Percentiles rank a stretch among this genome's conserved stretches.
phyloP scores from a whole-genome alignment of 2,113 vertebrate genomes.

The Apteryx owenii region DNA sequence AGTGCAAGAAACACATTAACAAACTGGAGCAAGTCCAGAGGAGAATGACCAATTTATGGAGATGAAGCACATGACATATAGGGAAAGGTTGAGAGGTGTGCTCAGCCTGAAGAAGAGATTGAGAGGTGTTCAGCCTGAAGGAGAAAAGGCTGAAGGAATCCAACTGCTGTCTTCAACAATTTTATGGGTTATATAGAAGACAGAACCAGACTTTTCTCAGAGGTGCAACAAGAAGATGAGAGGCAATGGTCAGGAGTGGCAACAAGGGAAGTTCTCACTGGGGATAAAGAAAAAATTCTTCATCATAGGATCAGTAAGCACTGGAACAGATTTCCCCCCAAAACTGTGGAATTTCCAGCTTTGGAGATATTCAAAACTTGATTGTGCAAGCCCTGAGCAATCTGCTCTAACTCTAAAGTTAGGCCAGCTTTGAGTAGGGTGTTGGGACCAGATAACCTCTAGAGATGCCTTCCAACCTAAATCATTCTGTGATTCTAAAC shows the following conservation, averaged over 20 bases:
- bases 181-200: neutral
- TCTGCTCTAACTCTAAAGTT: neutral
- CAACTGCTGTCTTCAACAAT: neutral
- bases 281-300: neutral
- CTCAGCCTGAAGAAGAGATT: neutral
- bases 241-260: neutral
- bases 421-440: neutral
- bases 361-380: neutral
- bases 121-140: neutral
- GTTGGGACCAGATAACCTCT: neutral
- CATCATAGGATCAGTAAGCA: neutral
- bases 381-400: neutral
- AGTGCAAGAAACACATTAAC: neutral
- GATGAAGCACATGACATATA: neutral
- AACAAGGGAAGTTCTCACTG: neutral
- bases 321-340: neutral
- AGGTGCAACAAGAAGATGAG: neutral
- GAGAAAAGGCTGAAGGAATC: neutral
- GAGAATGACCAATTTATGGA: neutral
- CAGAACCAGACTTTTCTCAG: neutral
- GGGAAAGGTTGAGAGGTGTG: neutral
- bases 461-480: neutral
- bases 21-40: neutral
- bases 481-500: neutral
- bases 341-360: neutral